phyloP scores from a whole-genome alignment of 2,888 invertebrate genomes.

The Pseudococcus longispinus region DNA sequence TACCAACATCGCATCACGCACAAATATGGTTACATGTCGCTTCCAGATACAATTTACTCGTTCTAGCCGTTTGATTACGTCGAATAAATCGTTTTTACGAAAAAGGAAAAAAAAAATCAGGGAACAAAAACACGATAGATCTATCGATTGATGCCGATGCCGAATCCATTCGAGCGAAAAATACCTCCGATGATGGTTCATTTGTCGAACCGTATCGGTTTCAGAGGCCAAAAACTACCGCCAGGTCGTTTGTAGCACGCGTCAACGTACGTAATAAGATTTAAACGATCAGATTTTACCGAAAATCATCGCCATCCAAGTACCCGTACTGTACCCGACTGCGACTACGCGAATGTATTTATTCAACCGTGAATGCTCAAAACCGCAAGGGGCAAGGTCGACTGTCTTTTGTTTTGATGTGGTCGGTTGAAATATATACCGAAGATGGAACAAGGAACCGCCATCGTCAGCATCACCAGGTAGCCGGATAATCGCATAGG shows the following conservation, averaged over 20 bases:
- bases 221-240: constrained; percentile 7
- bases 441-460: background rate
- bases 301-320: background rate
- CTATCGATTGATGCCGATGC: background rate
- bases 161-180: constrained; percentile 31
- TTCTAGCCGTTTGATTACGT: constrained; percentile 37
- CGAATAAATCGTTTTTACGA: constrained; percentile 32
- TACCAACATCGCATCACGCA: constrained; percentile 11
- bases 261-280: constrained; percentile 39
- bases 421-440: background rate
- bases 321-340: too few species aligned
- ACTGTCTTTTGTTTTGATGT: constrained; percentile 28
- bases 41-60: constrained; percentile 45
- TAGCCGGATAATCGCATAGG: background rate
- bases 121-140: background rate
- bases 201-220: constrained; percentile 40
- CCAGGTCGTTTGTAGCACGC: constrained; percentile 39
- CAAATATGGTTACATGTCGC: constrained; percentile 42
- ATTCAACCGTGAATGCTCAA: constrained; percentile 22
- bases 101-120: background rate
- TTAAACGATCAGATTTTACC: constrained; percentile 36
- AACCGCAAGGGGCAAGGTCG: constrained; percentile 42
- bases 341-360: background rate
- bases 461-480: background rate
- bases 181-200: constrained; percentile 15